These are phyloP conservation scores for Heteromormyrus szaboi DNA, from an alignment of 2,797 vertebrate species.

Conservation along the genomic window DNA sequence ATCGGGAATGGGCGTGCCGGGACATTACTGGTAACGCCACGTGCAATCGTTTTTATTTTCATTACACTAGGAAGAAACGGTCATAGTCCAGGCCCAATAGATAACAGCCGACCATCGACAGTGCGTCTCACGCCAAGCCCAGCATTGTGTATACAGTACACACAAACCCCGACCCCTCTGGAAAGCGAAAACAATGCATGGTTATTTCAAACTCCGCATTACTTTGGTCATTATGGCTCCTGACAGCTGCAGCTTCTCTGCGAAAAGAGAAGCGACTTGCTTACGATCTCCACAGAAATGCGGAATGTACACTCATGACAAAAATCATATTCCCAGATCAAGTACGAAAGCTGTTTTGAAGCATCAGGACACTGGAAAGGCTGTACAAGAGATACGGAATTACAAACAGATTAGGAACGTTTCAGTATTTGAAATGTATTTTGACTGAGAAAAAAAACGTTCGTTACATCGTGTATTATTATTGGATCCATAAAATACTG, in stretches of 20 bases:
- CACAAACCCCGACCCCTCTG: neutral
- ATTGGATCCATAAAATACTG: neutral
- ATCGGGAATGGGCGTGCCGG: neutral
- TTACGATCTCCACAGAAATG: neutral
- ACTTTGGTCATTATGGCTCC: neutral
- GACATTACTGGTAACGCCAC: neutral
- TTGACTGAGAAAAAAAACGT: neutral
- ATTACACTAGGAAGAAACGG: neutral
- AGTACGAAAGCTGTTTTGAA: neutral
- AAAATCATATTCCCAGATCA: neutral
- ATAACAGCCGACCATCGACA: neutral
- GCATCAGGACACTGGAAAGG: neutral
- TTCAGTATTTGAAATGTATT: neutral
- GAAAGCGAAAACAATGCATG: neutral
- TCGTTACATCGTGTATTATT: neutral
- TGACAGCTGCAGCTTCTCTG: neutral
- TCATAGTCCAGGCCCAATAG: neutral
- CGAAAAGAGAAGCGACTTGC: neutral
- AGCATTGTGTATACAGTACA: neutral
- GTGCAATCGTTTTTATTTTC: neutral
- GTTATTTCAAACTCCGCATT: neutral
- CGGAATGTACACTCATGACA: neutral
- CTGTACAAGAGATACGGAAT: neutral
- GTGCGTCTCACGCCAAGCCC: neutral
- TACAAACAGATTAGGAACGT: neutral